Percentiles rank a stretch among this genome's conserved stretches.
Evolutionary conservation across 2,888 invertebrate species (phyloP).

Genomic region (Anorthoa munda): DNA sequence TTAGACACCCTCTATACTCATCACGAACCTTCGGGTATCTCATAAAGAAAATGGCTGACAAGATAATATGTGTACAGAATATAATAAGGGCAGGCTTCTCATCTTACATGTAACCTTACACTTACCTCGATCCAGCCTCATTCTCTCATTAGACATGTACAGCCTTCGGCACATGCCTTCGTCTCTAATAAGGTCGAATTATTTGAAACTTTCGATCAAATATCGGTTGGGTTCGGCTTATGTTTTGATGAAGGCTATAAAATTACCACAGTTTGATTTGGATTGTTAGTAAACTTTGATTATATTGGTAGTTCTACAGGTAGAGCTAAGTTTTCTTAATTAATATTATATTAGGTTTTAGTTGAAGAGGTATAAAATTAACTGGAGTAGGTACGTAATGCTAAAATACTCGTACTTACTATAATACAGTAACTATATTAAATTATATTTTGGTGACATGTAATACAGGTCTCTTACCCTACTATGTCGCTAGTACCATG

Average conservation of each 20-base stretch:
- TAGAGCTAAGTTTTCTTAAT: conserved; percentile 29
- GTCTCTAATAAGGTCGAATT: conserved; percentile 25
- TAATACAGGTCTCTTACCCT: no score
- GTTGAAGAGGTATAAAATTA: not conserved
- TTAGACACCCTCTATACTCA: conserved; percentile 41
- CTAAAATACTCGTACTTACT: no score
- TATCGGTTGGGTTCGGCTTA: conserved; percentile 29
- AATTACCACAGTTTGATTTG: conserved; percentile 38
- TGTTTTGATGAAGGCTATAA: conserved; percentile 29
- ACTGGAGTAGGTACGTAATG: not conserved
- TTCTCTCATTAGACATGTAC: conserved; percentile 52
- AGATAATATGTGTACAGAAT: conserved; percentile 57
- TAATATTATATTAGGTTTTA: conserved; percentile 24
- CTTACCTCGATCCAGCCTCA: conserved; percentile 37
- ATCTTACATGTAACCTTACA: conserved; percentile 42
- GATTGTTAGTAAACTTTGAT: conserved; percentile 37
- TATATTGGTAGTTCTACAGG: conserved; percentile 5
- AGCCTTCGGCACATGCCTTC: not conserved
- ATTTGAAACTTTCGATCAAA: conserved; percentile 48
- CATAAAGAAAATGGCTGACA: conserved; percentile 59
- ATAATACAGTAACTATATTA: no score
- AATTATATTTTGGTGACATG: no score
- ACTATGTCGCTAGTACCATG: no score
- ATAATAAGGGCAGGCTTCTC: conserved; percentile 53
- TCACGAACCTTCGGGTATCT: conserved; percentile 24